Conservation (phyloP, 2,113 vertebrate genomes). For the Halcyon malimbica region DNA sequence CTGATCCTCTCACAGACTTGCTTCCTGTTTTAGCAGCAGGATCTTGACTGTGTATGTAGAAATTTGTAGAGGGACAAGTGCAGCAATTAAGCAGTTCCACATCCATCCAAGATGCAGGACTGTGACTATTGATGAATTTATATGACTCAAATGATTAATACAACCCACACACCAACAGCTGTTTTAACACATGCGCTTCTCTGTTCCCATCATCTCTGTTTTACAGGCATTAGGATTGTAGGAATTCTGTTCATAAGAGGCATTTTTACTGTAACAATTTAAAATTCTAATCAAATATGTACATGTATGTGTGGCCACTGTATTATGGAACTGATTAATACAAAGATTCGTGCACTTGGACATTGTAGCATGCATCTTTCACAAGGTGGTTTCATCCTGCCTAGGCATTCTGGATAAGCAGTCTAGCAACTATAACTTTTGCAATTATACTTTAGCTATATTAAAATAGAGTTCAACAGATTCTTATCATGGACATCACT, state of each 20-base stretch:
- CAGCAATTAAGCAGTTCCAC: not conserved
- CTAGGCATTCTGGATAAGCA: not conserved
- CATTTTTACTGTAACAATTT: slow-evolving; percentile 4
- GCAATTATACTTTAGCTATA: not conserved
- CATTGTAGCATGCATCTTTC: not conserved
- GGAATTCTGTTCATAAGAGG: not conserved
- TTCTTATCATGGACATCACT: not conserved
- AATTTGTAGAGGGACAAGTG: not conserved
- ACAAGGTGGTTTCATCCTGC: not conserved
- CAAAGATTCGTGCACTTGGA: not conserved
- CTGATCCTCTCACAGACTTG: not conserved
- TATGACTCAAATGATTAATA: not conserved
- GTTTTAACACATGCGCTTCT: not conserved
- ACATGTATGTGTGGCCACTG: not conserved
- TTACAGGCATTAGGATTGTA: not conserved
- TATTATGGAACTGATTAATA: slow-evolving; percentile 15
- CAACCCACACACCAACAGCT: not conserved
- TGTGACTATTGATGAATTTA: not conserved
- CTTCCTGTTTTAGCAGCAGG: not conserved
- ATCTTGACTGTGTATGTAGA: not conserved
- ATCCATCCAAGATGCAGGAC: too few species aligned
- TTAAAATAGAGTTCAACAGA: not conserved
- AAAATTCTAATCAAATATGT: slow-evolving; percentile 22
- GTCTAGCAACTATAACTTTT: not conserved
- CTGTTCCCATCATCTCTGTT: not conserved